Conservation (phyloP, 2,797 vertebrate genomes). For the Carapus acus region DNA sequence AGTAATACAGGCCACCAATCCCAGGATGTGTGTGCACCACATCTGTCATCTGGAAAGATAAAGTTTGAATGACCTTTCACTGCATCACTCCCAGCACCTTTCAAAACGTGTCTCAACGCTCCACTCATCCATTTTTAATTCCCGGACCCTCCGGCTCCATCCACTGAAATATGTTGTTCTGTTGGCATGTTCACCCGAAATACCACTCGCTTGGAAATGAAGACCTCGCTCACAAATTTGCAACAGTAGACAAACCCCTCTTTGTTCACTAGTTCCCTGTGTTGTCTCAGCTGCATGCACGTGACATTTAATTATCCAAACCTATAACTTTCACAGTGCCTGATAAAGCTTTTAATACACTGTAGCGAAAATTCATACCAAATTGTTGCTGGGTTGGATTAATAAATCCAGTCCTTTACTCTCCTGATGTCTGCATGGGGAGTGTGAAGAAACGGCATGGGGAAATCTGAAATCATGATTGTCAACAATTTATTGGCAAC, state of each 20-base stretch:
- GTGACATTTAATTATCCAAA: slow-evolving; percentile 43
- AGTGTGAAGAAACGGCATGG: slow-evolving; percentile 29
- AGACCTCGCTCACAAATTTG: slow-evolving; percentile 29
- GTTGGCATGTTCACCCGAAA: slow-evolving; percentile 62
- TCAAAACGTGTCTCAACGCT: slow-evolving; percentile 54
- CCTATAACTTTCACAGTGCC: slow-evolving; percentile 22
- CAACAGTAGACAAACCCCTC: slow-evolving; percentile 13
- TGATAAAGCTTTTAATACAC: slow-evolving; percentile 17
- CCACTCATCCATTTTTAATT: slow-evolving; percentile 13
- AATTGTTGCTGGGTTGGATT: not conserved
- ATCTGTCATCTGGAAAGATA: no score
- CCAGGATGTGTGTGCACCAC: no score
- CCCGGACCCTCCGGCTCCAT: slow-evolving; percentile 20
- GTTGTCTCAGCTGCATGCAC: slow-evolving; percentile 55
- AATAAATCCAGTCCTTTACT: slow-evolving; percentile 4
- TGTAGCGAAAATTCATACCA: slow-evolving; percentile 3
- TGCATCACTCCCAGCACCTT: slow-evolving; percentile 54
- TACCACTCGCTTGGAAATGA: slow-evolving; percentile 30
- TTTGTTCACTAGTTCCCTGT: slow-evolving; percentile 30
- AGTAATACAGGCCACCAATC: slow-evolving; percentile 3
- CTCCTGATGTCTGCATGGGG: slow-evolving; percentile 38
- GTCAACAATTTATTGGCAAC: slow-evolving; percentile 33
- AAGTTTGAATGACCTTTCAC: slow-evolving; percentile 23
- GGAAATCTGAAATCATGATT: slow-evolving; percentile 21
- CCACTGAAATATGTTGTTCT: slow-evolving; percentile 23